Base-by-base conservation (phyloP, 2,888 invertebrate genomes). In the Panopea generosa region DNA sequence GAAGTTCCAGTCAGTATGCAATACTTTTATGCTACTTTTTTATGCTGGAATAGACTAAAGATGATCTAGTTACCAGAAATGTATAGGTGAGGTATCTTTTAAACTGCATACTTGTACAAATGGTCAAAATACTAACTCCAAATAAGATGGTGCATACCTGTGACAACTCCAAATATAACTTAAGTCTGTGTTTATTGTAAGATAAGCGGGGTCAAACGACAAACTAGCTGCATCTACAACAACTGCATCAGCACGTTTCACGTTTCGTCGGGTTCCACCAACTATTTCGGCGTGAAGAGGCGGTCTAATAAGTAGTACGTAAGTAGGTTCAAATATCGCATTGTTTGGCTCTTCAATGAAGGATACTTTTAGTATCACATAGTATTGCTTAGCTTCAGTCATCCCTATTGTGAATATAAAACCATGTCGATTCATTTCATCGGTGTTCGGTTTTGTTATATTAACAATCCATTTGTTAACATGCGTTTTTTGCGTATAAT, bases 231-330 rank as follows among this genome's bases (percentile, higher is more conserved):
- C 85, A 70, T 85, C 81, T 26, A 67, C 33, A 1, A 84, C 33
- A 1, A 22, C 24, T 9, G 72, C 57, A 0, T n/a, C n/a, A 11
- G 60, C 67, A 7, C 47, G 62, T 9, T 33, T 50, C 2, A 60
- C 50, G 20, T 52, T 53, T 11, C 82, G 66, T 43, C 82, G 45
- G 4, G 45, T 50, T 27, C 83, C 77, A 18, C 83, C 85, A 33
- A 69, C 61, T n/a, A 85, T 82, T 45, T 67, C 71, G 20, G 77
- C 77, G 67, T 74, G 82, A 0, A 83, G 85, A 0, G 82, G 73
- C 0, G 82, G 81, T 33, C 73, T 74, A 6, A 74, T 50, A 38
- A 82, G 77, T 22, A 65, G 45, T 2, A 78, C 4, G 52, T 56
- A 81, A 3, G 82, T 85, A 16, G 78, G 78, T 52, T 85, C 85